Evolutionary conservation across 2,797 vertebrate species (phyloP).

Genomic region (Glossophaga mutica): DNA sequence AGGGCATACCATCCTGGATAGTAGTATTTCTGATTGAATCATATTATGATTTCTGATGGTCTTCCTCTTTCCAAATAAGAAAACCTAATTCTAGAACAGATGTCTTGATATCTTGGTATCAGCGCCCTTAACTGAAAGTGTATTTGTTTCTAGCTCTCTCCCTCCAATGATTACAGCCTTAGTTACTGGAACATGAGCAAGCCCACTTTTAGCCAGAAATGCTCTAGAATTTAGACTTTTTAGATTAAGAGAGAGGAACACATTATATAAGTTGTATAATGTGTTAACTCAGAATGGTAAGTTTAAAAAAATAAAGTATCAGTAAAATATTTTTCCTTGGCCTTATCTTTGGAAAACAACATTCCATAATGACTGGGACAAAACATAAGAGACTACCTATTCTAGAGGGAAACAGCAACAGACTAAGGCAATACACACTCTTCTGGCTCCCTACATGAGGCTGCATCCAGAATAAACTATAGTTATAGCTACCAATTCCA

Average conservation of each 20-base stretch:
- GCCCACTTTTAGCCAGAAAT: neutral
- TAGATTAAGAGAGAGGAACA: neutral
- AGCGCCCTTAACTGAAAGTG: neutral
- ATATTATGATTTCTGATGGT: neutral
- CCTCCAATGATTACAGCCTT: neutral
- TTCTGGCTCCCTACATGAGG: neutral
- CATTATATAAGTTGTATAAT: neutral
- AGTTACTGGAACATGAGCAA: neutral
- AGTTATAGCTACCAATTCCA: neutral
- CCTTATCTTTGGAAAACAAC: neutral
- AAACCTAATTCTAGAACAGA: neutral
- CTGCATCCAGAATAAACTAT: neutral
- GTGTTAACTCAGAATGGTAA: neutral
- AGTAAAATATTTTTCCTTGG: neutral
- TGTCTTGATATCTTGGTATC: neutral
- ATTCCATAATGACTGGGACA: neutral
- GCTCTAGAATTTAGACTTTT: neutral
- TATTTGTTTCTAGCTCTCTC: neutral
- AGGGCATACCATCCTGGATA: neutral
- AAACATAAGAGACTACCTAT: neutral
- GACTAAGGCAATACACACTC: accelerated
- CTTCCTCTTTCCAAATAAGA: neutral
- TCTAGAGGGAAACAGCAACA: neutral
- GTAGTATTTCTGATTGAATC: neutral
- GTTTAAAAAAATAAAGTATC: neutral